Percentiles rank a stretch among this genome's conserved stretches.
phyloP scores from a whole-genome alignment of 2,888 invertebrate genomes.

The Cheilosia vernalis region DNA sequence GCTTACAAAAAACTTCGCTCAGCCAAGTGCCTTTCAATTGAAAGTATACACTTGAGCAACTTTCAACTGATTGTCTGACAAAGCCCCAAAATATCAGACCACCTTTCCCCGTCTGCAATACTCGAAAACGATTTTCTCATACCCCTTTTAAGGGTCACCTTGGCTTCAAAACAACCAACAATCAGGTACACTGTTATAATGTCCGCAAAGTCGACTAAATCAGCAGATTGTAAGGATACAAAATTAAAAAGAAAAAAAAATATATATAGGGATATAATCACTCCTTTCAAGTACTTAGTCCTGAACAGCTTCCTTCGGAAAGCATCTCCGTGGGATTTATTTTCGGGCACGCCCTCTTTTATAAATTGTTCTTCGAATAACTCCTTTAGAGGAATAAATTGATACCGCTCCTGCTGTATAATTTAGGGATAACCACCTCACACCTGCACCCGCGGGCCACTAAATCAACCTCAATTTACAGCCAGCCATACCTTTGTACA shows the following conservation, averaged over 20 bases:
- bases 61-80: too few relatives aligned
- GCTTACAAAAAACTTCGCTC: too few relatives aligned
- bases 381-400: slow-evolving; percentile 53
- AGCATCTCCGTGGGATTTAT: slow-evolving; percentile 42
- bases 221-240: neutral
- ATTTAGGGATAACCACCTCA: slow-evolving; percentile 34
- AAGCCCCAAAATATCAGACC: too few relatives aligned
- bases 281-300: neutral
- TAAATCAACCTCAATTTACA: slow-evolving; percentile 71
- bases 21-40: too few relatives aligned
- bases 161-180: too few relatives aligned
- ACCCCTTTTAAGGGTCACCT: too few relatives aligned
- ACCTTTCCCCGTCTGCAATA: too few relatives aligned
- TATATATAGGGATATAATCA: neutral
- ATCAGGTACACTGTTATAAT: neutral
- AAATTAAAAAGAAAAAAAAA: neutral
- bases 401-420: slow-evolving; percentile 36
- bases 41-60: too few relatives aligned
- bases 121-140: too few relatives aligned
- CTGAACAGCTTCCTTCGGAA: neutral
- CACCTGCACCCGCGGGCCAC: slow-evolving; percentile 37
- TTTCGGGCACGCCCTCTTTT: slow-evolving; percentile 18
- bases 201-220: neutral
- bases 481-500: slow-evolving; percentile 42
- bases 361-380: slow-evolving; percentile 24